These are phyloP conservation scores for Enteromius trimaculatus DNA, from an alignment of 2,797 vertebrate genomes.

Conservation along the genomic window DNA sequence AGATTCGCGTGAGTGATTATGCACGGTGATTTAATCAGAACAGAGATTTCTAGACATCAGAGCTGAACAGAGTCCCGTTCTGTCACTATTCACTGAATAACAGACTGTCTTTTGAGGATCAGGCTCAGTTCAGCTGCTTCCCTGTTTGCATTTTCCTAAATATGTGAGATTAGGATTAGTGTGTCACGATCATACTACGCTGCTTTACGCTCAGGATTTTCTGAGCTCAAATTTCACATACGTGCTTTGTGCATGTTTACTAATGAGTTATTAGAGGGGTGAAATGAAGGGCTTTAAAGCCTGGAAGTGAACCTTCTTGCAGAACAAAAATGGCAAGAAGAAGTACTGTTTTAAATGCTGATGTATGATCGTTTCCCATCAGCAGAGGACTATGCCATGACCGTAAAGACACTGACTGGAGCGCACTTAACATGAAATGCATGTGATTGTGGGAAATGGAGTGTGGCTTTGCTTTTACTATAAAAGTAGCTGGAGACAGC, in stretches of 20 bases:
- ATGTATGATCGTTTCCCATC: not conserved
- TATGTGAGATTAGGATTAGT: conserved; percentile 1
- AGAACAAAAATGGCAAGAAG: not conserved
- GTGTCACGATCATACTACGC: not conserved
- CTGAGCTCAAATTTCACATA: not conserved
- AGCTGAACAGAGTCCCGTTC: not conserved
- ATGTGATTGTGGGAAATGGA: not conserved
- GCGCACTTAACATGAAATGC: not conserved
- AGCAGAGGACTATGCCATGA: not conserved
- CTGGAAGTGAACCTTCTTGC: not conserved
- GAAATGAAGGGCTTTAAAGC: not conserved
- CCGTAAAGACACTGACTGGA: not conserved
- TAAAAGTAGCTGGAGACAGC: not conserved
- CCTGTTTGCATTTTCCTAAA: not conserved
- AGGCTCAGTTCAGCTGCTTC: not conserved
- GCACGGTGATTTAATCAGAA: not conserved
- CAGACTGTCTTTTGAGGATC: not conserved
- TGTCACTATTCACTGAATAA: not conserved
- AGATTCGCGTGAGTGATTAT: conserved; percentile 10
- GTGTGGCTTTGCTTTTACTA: conserved; percentile 14
- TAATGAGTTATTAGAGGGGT: not conserved
- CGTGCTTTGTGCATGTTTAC: not conserved
- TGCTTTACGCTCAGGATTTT: not conserved
- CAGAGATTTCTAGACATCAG: not conserved
- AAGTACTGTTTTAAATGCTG: not conserved